These are phyloP conservation scores for Aphyosemion australe DNA, from an alignment of 2,113 vertebrate species.

Conservation along the genomic window DNA sequence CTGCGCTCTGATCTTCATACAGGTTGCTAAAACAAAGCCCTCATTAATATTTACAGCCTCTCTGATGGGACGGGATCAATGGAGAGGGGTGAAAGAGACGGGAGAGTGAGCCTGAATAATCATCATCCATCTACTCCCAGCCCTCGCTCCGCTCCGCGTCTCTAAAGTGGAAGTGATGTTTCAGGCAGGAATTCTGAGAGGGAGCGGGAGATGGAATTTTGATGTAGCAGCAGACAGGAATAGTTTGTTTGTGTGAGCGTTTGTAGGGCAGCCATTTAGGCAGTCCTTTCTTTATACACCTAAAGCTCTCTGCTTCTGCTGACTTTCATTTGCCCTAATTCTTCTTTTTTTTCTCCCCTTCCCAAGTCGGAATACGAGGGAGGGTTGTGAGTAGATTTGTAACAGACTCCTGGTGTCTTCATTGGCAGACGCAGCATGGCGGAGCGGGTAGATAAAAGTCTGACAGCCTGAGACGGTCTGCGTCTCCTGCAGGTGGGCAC, in stretches of 20 bases:
- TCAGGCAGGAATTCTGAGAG: conserved; percentile 36
- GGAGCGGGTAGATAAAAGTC: conserved; percentile 60
- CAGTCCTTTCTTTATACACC: conserved; percentile 19
- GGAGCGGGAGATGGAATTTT: conserved; percentile 44
- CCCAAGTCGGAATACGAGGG: conserved; percentile 48
- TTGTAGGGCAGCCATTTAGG: neutral
- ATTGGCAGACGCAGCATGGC: conserved; percentile 60
- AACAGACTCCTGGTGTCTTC: conserved; percentile 53
- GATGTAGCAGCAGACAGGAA: conserved; percentile 26
- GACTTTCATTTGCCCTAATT: conserved; percentile 41
- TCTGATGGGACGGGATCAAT: conserved; percentile 78
- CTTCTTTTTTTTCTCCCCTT: conserved; percentile 12
- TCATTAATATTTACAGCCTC: conserved; percentile 77
- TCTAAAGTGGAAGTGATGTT: conserved; percentile 67
- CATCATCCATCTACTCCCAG: conserved; percentile 66
- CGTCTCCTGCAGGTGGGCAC: conserved; percentile 49
- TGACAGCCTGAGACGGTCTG: conserved; percentile 56
- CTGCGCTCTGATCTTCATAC: conserved; percentile 76
- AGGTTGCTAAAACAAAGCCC: conserved; percentile 80
- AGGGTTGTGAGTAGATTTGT: conserved; percentile 39
- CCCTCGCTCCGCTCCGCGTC: conserved; percentile 41
- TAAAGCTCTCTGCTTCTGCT: conserved; percentile 10
- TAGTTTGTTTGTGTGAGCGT: conserved; percentile 8
- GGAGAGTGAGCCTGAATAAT: conserved; percentile 75
- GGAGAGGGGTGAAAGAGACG: conserved; percentile 62